Conservation (phyloP, 2,888 invertebrate genomes). For the Exephanes ischioxanthus region DNA sequence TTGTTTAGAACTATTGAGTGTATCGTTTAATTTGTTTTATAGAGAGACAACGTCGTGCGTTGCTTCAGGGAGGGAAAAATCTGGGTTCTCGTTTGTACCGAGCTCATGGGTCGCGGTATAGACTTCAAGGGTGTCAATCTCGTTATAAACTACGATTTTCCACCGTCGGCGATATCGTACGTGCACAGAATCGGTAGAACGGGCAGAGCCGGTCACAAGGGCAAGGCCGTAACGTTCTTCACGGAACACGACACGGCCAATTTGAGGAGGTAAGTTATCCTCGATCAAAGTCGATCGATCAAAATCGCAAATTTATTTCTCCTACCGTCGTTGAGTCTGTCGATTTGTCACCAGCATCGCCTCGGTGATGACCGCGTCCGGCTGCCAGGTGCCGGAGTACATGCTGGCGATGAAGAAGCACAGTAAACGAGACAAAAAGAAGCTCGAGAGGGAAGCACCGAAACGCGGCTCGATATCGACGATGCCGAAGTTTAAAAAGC, state of each 20-base stretch:
- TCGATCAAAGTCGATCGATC: not conserved
- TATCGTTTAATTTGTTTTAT: constrained; percentile 76
- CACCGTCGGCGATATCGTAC: constrained; percentile 94
- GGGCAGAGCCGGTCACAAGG: constrained; percentile 95
- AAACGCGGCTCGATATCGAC: constrained; percentile 90
- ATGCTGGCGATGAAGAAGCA: constrained; percentile 92
- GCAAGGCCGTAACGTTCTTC: constrained; percentile 97
- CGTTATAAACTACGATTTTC: constrained; percentile 99
- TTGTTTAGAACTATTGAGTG: constrained; percentile 76
- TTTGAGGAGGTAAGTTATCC: constrained; percentile 90
- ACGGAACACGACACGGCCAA: constrained; percentile 95
- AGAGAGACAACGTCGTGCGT: constrained; percentile 96
- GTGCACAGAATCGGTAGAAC: constrained; percentile 96
- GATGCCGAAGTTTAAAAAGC: constrained; percentile 83
- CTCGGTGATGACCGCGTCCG: constrained; percentile 95
- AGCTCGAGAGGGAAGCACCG: constrained; percentile 88
- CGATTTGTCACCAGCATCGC: constrained; percentile 90
- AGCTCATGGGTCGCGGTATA: constrained; percentile 98
- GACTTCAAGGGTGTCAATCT: constrained; percentile 98
- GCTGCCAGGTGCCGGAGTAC: constrained; percentile 96
- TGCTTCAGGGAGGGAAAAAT: constrained; percentile 96
- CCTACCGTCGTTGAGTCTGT: not conserved
- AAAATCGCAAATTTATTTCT: not conserved
- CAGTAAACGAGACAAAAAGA: constrained; percentile 88
- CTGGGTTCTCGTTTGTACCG: constrained; percentile 98